Conservation (phyloP, 2,797 vertebrate species). For the Muraenolepis orangiensis region DNA sequence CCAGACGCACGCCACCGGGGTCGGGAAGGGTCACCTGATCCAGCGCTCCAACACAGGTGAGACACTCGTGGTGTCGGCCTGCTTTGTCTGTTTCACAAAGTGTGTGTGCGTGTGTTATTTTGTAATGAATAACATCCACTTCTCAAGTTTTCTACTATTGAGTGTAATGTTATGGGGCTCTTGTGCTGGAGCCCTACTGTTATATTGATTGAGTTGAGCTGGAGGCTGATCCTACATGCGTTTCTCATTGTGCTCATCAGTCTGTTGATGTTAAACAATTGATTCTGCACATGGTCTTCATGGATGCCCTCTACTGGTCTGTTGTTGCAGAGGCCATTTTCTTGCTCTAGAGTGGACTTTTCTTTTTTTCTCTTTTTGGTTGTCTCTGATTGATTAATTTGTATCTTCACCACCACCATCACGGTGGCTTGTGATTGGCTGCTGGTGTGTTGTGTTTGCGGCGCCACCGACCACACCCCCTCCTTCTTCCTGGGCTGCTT, state of each 20-base stretch:
- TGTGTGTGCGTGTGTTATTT: background rate
- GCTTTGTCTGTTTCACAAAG: background rate
- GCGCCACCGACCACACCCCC: conserved; percentile 28
- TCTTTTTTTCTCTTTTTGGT: conserved; percentile 28
- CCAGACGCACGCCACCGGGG: conserved; percentile 65
- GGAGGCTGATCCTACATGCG: background rate
- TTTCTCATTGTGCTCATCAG: background rate
- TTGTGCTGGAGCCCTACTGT: background rate
- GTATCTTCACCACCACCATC: conserved; percentile 27
- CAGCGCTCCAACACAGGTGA: conserved; percentile 94
- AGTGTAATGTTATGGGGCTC: background rate
- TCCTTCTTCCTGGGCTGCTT: conserved; percentile 57
- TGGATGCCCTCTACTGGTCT: conserved; percentile 12
- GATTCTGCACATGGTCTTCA: conserved; percentile 13
- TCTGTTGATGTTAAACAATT: conserved; percentile 7
- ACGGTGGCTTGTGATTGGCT: conserved; percentile 59
- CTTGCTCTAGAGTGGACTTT: conserved; percentile 4
- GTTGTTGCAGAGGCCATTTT: background rate
- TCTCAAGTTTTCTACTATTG: background rate
- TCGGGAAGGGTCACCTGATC: conserved; percentile 71
- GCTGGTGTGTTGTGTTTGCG: conserved; percentile 37
- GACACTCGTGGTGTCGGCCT: conserved; percentile 17
- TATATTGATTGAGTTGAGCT: conserved; percentile 11
- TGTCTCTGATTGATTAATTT: conserved; percentile 45
- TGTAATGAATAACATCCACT: too few species aligned